Evolutionary conservation across 2,888 invertebrate genomes (phyloP).

Genomic region (Sceliomorpha sp.): DNA sequence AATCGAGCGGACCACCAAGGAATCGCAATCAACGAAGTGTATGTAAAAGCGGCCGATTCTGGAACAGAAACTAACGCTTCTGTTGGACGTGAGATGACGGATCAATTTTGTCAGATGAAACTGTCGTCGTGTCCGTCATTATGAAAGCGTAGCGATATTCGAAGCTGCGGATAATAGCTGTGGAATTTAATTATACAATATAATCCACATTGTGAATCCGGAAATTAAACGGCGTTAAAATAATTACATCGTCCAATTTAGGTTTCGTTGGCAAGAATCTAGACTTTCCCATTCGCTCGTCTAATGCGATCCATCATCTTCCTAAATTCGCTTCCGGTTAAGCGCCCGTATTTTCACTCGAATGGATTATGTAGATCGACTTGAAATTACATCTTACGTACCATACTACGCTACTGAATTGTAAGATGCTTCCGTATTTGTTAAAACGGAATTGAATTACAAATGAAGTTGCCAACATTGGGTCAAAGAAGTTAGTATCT

Average conservation of each 20-base stretch:
- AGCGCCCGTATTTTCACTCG: slow-evolving; percentile 23
- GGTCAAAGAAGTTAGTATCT: too few relatives aligned
- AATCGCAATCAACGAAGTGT: not conserved
- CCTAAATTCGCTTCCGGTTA: slow-evolving; percentile 64
- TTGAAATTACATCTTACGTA: slow-evolving; percentile 19
- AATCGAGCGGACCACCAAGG: slow-evolving; percentile 8
- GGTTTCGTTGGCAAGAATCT: slow-evolving; percentile 23
- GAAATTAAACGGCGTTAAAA: slow-evolving; percentile 70
- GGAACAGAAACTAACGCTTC: too few relatives aligned
- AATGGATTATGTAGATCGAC: slow-evolving; percentile 50
- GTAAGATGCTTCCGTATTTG: slow-evolving; percentile 4
- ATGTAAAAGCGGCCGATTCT: not conserved
- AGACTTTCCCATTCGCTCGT: slow-evolving; percentile 31
- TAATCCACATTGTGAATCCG: slow-evolving; percentile 63
- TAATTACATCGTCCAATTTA: slow-evolving; percentile 57
- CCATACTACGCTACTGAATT: slow-evolving; percentile 31
- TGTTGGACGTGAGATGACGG: too few relatives aligned
- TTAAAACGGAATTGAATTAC: too few relatives aligned
- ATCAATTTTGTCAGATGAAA: too few relatives aligned
- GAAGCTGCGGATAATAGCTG: slow-evolving; percentile 43
- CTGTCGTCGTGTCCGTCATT: too few relatives aligned
- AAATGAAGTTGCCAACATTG: too few relatives aligned
- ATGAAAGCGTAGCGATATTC: slow-evolving; percentile 41
- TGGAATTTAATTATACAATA: slow-evolving; percentile 48
- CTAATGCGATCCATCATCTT: slow-evolving; percentile 63